Percentiles rank a stretch among this genome's conserved stretches.
These are phyloP conservation scores for Xylocopa sonorina DNA, from an alignment of 1,140 invertebrate genomes.

Conservation along the genomic window DNA sequence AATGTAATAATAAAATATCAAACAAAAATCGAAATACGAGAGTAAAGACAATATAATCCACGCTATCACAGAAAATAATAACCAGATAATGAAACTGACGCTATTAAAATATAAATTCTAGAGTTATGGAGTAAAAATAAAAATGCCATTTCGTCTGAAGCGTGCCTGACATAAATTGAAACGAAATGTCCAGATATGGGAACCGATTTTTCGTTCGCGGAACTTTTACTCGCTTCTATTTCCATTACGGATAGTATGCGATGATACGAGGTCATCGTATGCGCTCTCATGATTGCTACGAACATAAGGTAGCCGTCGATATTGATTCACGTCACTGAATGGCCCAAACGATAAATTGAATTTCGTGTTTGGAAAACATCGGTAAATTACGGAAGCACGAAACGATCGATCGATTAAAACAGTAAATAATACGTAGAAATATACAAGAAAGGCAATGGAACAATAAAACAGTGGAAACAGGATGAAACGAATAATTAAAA, in stretches of 20 bases:
- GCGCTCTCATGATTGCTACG: background rate
- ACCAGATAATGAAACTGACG: too few relatives aligned
- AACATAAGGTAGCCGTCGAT: conserved; percentile 17
- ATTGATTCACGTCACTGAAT: conserved; percentile 15
- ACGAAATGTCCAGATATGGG: background rate
- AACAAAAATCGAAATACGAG: too few relatives aligned
- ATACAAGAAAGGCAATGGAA: background rate
- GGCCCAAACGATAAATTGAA: background rate
- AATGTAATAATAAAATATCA: too few relatives aligned
- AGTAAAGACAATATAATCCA: too few relatives aligned
- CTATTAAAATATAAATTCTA: too few relatives aligned
- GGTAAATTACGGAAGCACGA: background rate
- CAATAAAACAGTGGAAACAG: background rate
- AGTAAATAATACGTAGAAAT: background rate
- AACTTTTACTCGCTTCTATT: conserved; percentile 9
- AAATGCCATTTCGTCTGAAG: background rate
- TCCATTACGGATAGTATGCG: background rate
- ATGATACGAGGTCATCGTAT: conserved; percentile 3
- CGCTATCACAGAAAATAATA: too few relatives aligned
- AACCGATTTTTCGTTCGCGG: background rate
- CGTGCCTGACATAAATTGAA: background rate
- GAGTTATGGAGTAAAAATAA: too few relatives aligned
- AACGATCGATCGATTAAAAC: background rate
- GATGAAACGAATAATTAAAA: too few relatives aligned
- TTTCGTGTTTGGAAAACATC: conserved; percentile 7